Evolutionary conservation across 2,888 invertebrate species (phyloP), one percentile per base, ranked within the genome.

Genomic region (Diloba caeruleocephala): DNA sequence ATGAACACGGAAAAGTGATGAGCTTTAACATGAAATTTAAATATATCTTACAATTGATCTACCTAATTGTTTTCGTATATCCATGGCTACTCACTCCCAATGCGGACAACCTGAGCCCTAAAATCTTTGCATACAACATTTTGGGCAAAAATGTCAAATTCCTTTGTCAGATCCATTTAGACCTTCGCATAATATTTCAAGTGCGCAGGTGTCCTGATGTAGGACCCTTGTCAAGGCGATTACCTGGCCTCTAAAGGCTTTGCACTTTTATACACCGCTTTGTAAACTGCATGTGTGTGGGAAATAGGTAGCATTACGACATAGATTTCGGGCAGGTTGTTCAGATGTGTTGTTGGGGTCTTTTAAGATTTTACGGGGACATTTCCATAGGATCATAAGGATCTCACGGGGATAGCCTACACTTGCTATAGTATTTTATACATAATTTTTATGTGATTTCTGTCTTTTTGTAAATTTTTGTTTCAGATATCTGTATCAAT

Each of bases 171-270:
- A 66, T 58, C 59, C 60, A 46, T 65, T 69, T 54, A 54, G 49
- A 36, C 38, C 58, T 49, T 23, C 38, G 63, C 55, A 77, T 81
- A 82, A 82, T 84, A 82, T 78, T 76, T 82, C 80, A 80, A 69
- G 71, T 44, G 76, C 78, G 60, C 85, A 84, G 85, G 82, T 85
- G 85, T 73, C 67, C 58, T 19, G 54, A 56, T 57, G 59, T 48
- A 67, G 49, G 59, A 85, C 85, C 85, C 85, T 85, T 76, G 84
- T 86, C 85, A 86, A 56, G 60, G 76, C 76, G 81, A 81, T 82
- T 84, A 84, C 80, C 81, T 83, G 76, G 71, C 71, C 73, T 59
- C 69, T 65, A 68, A 58, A 31, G 41, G 71, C 65, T 63, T 71
- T 73, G 67, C 69, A 78, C 68, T 78, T 74, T 76, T 72, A 71